A percentile compares a stretch with the other conserved stretches of the same genome.
Evolutionary conservation across 2,888 invertebrate genomes (phyloP).

Genomic region (Ommatoiulus sabulosus): DNA sequence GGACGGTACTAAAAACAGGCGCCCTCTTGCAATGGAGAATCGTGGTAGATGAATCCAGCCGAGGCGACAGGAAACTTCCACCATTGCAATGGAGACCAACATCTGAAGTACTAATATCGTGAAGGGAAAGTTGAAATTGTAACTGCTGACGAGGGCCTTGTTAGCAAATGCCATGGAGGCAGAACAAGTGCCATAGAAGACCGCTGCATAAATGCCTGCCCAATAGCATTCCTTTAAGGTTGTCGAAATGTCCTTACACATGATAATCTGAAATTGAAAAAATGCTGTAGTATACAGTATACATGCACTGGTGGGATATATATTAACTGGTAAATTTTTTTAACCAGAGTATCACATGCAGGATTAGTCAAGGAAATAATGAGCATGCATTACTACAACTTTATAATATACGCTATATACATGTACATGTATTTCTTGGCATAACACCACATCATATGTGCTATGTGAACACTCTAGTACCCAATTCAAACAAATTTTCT

Average conservation of each 20-base stretch:
- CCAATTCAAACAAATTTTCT: neutral
- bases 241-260: slow-evolving; percentile 15
- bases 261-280: neutral
- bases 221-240: slow-evolving; percentile 49
- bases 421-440: neutral
- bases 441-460: neutral
- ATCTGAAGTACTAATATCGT: slow-evolving; percentile 70
- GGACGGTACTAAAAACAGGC: slow-evolving; percentile 69
- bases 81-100: slow-evolving; percentile 67
- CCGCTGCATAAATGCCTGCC: slow-evolving; percentile 65
- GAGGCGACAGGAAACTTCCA: slow-evolving; percentile 60
- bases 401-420: neutral
- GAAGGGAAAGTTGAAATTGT: slow-evolving; percentile 70
- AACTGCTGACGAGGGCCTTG: slow-evolving; percentile 67
- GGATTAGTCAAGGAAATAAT: too few species aligned
- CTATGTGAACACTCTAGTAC: neutral
- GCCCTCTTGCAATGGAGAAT: slow-evolving; percentile 68
- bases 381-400: neutral
- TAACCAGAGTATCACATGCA: neutral
- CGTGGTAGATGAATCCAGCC: slow-evolving; percentile 63
- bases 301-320: neutral
- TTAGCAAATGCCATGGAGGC: slow-evolving; percentile 69
- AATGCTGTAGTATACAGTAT: neutral
- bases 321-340: neutral
- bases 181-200: slow-evolving; percentile 68